Conservation (phyloP, 2,888 invertebrate genomes). For the Tyria jacobaeae region DNA sequence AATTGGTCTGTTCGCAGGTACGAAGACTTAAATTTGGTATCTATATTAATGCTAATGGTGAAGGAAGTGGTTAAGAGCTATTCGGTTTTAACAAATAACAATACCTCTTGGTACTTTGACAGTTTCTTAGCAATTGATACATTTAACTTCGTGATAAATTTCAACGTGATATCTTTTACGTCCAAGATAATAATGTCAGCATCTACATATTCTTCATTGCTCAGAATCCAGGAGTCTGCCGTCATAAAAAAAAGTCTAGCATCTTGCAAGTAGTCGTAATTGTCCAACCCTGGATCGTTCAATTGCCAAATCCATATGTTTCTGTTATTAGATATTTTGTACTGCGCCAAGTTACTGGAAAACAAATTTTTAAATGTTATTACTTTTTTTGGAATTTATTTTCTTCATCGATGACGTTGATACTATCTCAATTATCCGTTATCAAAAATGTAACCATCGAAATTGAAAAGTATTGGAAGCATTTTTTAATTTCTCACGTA, state of each 20-base stretch:
- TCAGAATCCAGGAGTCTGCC: constrained; percentile 69
- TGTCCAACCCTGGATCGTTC: constrained; percentile 76
- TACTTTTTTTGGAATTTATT: neutral
- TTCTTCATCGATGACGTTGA: too few relatives aligned
- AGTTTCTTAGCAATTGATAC: constrained; percentile 88
- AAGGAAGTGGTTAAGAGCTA: too few relatives aligned
- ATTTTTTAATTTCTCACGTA: too few relatives aligned
- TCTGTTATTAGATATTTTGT: constrained; percentile 61
- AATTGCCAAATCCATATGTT: constrained; percentile 78
- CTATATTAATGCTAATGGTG: neutral
- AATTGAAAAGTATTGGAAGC: too few relatives aligned
- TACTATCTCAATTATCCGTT: too few relatives aligned
- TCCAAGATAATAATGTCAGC: constrained; percentile 72
- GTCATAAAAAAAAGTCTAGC: constrained; percentile 68
- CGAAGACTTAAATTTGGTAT: neutral
- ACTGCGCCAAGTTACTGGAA: constrained; percentile 72
- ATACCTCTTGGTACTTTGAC: constrained; percentile 87
- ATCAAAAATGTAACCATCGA: too few relatives aligned
- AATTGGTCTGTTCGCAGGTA: neutral
- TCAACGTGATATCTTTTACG: constrained; percentile 72
- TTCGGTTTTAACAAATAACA: neutral
- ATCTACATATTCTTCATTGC: constrained; percentile 57
- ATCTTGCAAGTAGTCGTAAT: constrained; percentile 72
- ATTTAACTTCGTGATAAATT: constrained; percentile 87
- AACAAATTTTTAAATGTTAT: constrained; percentile 1